Evolutionary conservation across 2,888 invertebrate genomes (phyloP).

Genomic region (Trissoscelio sp.): DNA sequence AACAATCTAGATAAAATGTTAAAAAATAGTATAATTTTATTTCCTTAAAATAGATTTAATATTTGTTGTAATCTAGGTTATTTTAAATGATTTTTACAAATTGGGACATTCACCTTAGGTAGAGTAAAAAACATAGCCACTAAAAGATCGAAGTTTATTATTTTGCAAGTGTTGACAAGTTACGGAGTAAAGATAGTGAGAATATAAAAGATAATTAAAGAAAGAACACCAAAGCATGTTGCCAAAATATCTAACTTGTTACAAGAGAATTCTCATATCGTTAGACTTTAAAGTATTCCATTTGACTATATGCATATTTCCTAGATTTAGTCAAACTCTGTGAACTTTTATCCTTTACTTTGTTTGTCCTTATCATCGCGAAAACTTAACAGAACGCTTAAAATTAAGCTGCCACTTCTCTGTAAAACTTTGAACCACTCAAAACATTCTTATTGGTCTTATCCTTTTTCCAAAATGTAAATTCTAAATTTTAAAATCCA

Average conservation of each 20-base stretch:
- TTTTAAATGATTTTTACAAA: too few relatives aligned
- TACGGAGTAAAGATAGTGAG: background rate
- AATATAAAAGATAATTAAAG: conserved; percentile 11
- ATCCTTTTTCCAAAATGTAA: background rate
- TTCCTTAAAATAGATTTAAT: too few relatives aligned
- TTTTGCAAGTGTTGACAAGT: background rate
- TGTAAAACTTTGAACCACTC: conserved; percentile 9
- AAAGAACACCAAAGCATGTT: conserved; percentile 14
- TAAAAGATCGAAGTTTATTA: conserved; percentile 7
- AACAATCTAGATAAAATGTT: too few relatives aligned
- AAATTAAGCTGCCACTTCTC: conserved; percentile 9
- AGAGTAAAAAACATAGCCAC: too few relatives aligned
- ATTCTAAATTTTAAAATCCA: conserved; percentile 1
- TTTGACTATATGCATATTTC: conserved; percentile 9
- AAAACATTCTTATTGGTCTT: conserved; percentile 13
- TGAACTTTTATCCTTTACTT: conserved; percentile 25
- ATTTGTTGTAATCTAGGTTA: too few relatives aligned
- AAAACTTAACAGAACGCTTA: conserved; percentile 11
- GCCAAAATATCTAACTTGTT: conserved; percentile 5
- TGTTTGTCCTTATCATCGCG: conserved; percentile 26
- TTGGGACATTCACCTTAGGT: too few relatives aligned
- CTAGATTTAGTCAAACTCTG: conserved; percentile 12
- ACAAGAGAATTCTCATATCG: conserved; percentile 6
- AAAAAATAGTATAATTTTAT: too few relatives aligned
- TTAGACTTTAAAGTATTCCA: conserved; percentile 14